Evolutionary conservation across 2,113 vertebrate genomes (phyloP).

Genomic region (human): GRCh38 chr4:68320501-68321000

Average conservation of each 20-base stretch:
- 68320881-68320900: slow-evolving; percentile 50
- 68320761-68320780: slow-evolving; percentile 43
- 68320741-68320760: slow-evolving; percentile 54
- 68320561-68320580: slow-evolving; percentile 51
- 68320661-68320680: slow-evolving; percentile 40
- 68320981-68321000: slow-evolving; percentile 41
- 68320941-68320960: slow-evolving; percentile 66
- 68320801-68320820: slow-evolving; percentile 33
- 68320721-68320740: slow-evolving; percentile 56
- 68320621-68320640: slow-evolving; percentile 36
- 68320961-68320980: slow-evolving; percentile 57
- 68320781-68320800: slow-evolving; percentile 53
- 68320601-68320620: slow-evolving; percentile 5
- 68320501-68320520: slow-evolving; percentile 10
- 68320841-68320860: slow-evolving; percentile 38
- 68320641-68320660: slow-evolving; percentile 11
- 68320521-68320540: slow-evolving; percentile 19
- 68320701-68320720: slow-evolving; percentile 67
- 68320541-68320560: slow-evolving; percentile 48
- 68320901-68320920: slow-evolving; percentile 51
- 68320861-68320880: slow-evolving; percentile 47
- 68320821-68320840: slow-evolving; percentile 1
- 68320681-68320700: slow-evolving; percentile 50
- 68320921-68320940: slow-evolving; percentile 17
- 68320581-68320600: neutral